Conservation (phyloP, 2,888 invertebrate species). For the Watsonalla cultraria region DNA sequence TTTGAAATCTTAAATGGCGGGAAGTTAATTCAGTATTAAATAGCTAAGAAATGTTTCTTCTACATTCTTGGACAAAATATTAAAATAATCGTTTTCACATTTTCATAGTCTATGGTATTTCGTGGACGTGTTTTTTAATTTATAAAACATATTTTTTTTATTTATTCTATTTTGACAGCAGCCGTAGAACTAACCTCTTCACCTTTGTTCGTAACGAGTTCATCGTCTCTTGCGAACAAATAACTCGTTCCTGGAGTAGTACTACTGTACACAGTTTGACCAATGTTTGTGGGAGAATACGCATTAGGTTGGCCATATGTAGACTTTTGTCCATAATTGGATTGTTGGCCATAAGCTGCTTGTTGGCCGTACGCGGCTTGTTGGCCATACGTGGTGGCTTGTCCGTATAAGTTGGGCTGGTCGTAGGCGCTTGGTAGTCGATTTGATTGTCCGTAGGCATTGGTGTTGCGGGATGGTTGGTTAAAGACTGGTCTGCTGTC, state of each 20-base stretch:
- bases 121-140: no score
- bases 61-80: no score
- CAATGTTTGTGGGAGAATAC: conserved; percentile 17
- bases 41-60: no score
- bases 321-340: conserved; percentile 12
- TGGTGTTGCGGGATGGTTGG: conserved; percentile 29
- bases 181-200: conserved; percentile 41
- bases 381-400: conserved; percentile 16
- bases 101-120: no score
- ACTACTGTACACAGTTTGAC: conserved; percentile 35
- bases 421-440: conserved; percentile 7
- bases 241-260: conserved; percentile 75
- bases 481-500: conserved; percentile 17
- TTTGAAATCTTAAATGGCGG: no score
- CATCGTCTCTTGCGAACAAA: conserved; percentile 73
- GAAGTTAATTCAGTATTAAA: no score
- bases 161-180: background rate
- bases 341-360: conserved; percentile 21
- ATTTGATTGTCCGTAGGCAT: conserved; percentile 22
- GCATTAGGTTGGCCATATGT: conserved; percentile 14
- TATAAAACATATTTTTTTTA: no score
- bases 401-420: conserved; percentile 14
- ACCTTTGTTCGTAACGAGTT: conserved; percentile 53
- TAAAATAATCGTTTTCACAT: no score
- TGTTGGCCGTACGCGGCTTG: conserved; percentile 18